Conservation (phyloP, 2,113 vertebrate genomes). For the Limnothrissa miodon region DNA sequence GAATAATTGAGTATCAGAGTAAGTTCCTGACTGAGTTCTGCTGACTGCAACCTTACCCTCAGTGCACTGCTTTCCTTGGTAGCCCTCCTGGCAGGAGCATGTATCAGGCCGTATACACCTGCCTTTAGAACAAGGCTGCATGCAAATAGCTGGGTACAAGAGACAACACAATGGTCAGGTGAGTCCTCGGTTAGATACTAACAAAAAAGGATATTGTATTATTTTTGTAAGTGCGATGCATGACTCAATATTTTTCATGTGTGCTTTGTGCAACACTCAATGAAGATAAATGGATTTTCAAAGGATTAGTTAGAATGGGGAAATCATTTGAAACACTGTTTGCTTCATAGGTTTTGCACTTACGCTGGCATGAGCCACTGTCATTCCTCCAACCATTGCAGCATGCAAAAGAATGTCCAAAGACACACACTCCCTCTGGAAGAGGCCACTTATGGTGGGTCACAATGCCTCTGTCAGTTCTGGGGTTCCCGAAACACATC, state of each 20-base stretch:
- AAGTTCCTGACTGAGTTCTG: background rate
- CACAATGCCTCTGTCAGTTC: constrained; percentile 38
- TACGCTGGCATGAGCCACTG: constrained; percentile 61
- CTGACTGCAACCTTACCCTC: constrained; percentile 53
- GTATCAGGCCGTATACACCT: constrained; percentile 59
- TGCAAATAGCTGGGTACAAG: constrained; percentile 55
- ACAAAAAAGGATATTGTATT: no score
- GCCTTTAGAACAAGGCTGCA: constrained; percentile 56
- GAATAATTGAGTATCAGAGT: background rate
- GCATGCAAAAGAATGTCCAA: constrained; percentile 52
- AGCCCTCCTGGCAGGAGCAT: constrained; percentile 63
- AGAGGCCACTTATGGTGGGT: constrained; percentile 13
- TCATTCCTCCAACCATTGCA: constrained; percentile 68
- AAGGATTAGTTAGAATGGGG: background rate
- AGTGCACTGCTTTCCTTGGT: constrained; percentile 58
- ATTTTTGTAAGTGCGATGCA: no score
- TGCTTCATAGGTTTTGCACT: constrained; percentile 35
- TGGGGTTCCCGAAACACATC: constrained; percentile 30
- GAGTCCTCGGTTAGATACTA: no score
- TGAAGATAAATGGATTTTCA: no score
- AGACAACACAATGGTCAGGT: constrained; percentile 17
- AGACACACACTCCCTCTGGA: constrained; percentile 50
- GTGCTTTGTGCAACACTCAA: no score
- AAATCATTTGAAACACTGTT: background rate
- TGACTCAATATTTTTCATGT: no score